These are phyloP conservation scores for Xiphias gladius DNA, from an alignment of 2,113 vertebrate species.

Conservation along the genomic window DNA sequence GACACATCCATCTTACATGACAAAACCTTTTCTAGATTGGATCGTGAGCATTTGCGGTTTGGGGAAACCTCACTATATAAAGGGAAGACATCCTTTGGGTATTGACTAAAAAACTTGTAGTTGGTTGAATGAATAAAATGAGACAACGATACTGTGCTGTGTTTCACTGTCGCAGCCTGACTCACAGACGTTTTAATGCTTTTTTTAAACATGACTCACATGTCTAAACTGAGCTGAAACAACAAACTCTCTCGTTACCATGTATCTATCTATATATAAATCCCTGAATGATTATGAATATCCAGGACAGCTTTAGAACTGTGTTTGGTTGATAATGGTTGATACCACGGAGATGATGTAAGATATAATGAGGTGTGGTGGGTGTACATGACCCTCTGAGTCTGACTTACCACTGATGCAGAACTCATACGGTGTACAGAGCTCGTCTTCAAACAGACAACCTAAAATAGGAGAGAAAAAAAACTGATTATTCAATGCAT, in stretches of 20 bases:
- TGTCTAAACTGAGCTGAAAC: constrained; percentile 19
- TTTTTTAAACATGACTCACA: constrained; percentile 39
- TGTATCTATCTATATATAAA: constrained; percentile 35
- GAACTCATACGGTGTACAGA: constrained; percentile 76
- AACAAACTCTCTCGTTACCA: background rate
- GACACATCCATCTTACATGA: constrained; percentile 27
- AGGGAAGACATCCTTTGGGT: background rate
- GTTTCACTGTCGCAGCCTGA: constrained; percentile 2
- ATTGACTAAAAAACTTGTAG: constrained; percentile 1
- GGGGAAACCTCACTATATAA: constrained; percentile 3
- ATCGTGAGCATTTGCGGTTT: constrained; percentile 15
- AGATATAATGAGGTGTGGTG: constrained; percentile 34
- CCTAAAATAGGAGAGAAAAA: constrained; percentile 54
- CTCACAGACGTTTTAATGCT: background rate
- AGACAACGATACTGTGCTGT: background rate
- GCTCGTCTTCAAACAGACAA: constrained; percentile 81
- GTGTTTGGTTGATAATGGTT: constrained; percentile 2
- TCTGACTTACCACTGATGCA: constrained; percentile 77
- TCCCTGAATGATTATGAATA: constrained; percentile 36
- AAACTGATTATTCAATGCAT: background rate
- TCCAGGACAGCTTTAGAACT: background rate
- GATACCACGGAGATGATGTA: constrained; percentile 1
- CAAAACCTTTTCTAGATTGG: constrained; percentile 36
- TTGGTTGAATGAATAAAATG: background rate
- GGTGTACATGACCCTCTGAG: background rate